These are phyloP conservation scores for Melanotaenia boesemani DNA, from an alignment of 2,797 vertebrate species.

Conservation along the genomic window DNA sequence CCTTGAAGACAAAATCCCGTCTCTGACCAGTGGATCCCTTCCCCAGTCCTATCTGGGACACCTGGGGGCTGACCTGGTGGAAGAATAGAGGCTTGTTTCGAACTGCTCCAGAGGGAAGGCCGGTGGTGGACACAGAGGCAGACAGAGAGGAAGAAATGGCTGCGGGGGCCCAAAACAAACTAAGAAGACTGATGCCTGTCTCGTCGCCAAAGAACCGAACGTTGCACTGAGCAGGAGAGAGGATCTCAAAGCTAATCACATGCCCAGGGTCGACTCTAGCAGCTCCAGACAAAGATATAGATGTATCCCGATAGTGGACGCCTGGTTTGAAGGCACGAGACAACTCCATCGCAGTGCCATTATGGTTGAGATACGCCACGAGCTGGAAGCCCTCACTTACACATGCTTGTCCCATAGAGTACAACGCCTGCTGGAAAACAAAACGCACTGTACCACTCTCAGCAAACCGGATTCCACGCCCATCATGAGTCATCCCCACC, in stretches of 20 bases:
- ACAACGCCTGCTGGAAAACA: constrained; percentile 90
- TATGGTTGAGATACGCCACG: constrained; percentile 86
- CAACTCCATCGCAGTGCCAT: constrained; percentile 85
- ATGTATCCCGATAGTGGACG: constrained; percentile 90
- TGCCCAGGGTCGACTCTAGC: constrained; percentile 83
- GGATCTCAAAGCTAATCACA: constrained; percentile 87
- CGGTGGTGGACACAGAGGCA: constrained; percentile 81
- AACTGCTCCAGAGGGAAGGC: constrained; percentile 87
- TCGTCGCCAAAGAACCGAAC: constrained; percentile 89
- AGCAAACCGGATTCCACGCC: constrained; percentile 86
- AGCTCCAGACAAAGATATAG: constrained; percentile 86
- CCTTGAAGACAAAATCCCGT: constrained; percentile 87
- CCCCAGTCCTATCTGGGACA: constrained; percentile 84
- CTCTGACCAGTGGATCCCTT: constrained; percentile 74
- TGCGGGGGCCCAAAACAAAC: constrained; percentile 89
- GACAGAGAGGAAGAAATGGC: constrained; percentile 85
- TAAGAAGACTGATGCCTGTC: constrained; percentile 87
- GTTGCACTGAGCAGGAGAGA: constrained; percentile 87
- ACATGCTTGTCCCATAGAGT: constrained; percentile 89
- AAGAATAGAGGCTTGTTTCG: constrained; percentile 90
- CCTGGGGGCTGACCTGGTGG: constrained; percentile 78
- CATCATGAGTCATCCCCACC: constrained; percentile 86
- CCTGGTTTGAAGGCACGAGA: constrained; percentile 85
- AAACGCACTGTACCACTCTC: constrained; percentile 88
- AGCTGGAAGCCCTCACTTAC: constrained; percentile 87